A percentile compares a stretch with the other conserved stretches of the same genome.
Conservation (phyloP, 2,888 invertebrate species). For the Orgyia antiqua region DNA sequence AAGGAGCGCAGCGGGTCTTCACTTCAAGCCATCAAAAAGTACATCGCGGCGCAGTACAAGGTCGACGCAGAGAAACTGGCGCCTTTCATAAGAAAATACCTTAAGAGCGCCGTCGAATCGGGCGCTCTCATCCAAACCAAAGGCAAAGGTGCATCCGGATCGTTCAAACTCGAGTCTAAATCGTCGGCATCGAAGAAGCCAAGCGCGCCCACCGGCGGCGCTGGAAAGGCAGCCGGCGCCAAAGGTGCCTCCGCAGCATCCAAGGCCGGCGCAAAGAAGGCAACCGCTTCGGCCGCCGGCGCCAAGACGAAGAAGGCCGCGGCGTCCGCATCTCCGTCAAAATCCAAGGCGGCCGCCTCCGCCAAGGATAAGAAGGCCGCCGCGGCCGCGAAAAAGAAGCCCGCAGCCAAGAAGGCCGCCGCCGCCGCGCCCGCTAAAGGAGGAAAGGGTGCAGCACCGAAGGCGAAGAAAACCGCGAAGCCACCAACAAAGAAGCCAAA, state of each 20-base stretch:
- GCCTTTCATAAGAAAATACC: constrained; percentile 73
- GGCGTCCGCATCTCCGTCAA: constrained; percentile 21
- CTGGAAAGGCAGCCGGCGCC: constrained; percentile 12
- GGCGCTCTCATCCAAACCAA: constrained; percentile 1
- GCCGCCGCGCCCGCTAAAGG: constrained; percentile 24
- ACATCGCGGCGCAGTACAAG: constrained; percentile 77
- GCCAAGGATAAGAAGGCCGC: constrained; percentile 32
- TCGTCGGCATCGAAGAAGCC: too few species aligned
- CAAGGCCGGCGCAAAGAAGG: constrained; percentile 16
- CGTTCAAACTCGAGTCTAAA: constrained; percentile 73
- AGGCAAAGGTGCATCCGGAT: neutral
- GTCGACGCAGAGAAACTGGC: constrained; percentile 77
- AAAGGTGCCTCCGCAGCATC: constrained; percentile 13
- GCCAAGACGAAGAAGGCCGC: constrained; percentile 19
- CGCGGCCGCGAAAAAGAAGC: constrained; percentile 29
- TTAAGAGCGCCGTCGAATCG: neutral
- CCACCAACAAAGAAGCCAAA: constrained; percentile 52
- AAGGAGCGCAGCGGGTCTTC: constrained; percentile 80
- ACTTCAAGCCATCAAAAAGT: constrained; percentile 79
- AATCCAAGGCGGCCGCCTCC: constrained; percentile 18
- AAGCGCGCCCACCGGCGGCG: neutral
- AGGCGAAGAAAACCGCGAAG: constrained; percentile 31
- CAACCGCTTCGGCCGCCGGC: constrained; percentile 23
- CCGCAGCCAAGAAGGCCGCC: constrained; percentile 28
- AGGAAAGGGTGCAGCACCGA: constrained; percentile 31